These are phyloP conservation scores for Lampropteryx suffumata DNA, from an alignment of 2,888 invertebrate genomes.

Conservation along the genomic window DNA sequence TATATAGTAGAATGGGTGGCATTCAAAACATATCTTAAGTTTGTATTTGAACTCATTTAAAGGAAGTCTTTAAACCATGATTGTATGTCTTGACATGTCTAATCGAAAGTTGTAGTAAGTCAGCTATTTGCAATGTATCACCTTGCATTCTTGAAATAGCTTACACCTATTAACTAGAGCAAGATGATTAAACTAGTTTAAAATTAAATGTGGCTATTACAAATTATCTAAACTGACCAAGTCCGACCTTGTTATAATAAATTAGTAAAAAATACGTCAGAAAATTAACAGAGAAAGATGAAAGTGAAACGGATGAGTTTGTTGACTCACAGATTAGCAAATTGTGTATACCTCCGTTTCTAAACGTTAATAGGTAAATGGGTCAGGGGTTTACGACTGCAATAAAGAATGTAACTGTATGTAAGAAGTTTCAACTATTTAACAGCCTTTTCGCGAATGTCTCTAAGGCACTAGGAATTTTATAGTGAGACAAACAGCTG, in stretches of 20 bases:
- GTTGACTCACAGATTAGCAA: constrained; percentile 16
- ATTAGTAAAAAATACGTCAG: constrained; percentile 14
- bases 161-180: constrained; percentile 10
- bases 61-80: too few species aligned
- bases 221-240: constrained; percentile 8
- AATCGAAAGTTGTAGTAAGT: too few species aligned
- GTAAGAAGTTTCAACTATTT: constrained; percentile 19
- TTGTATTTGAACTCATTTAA: too few species aligned
- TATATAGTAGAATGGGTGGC: too few species aligned
- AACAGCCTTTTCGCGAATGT: constrained; percentile 15
- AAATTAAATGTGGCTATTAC: constrained; percentile 11
- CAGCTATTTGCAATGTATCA: not conserved
- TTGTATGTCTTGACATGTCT: too few species aligned
- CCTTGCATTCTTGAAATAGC: constrained; percentile 14
- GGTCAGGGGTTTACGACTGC: constrained; percentile 33
- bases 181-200: constrained; percentile 10
- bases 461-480: not conserved
- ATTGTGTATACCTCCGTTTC: not conserved
- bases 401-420: constrained; percentile 16
- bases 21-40: too few species aligned
- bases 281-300: constrained; percentile 26
- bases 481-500: too few species aligned
- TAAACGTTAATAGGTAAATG: constrained; percentile 40
- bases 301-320: constrained; percentile 30
- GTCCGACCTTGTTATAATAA: constrained; percentile 17